These are phyloP conservation scores for Gallinago solitaria DNA, from an alignment of 2,797 vertebrate species.

Conservation along the genomic window DNA sequence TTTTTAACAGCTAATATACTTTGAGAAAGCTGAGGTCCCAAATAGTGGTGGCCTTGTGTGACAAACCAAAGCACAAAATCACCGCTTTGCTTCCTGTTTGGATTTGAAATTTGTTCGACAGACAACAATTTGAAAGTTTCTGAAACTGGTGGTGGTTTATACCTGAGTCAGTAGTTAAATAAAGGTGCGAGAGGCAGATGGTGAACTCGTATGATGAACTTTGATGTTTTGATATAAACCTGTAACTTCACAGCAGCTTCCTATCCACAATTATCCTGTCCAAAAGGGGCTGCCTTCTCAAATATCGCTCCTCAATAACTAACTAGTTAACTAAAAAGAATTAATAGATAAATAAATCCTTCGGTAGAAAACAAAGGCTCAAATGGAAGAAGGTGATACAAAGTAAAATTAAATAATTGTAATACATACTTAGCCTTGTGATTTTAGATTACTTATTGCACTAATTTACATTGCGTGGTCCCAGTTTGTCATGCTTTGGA, in stretches of 20 bases:
- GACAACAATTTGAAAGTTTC: not conserved
- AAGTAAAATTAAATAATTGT: not conserved
- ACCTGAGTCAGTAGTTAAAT: not conserved
- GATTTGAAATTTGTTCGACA: not conserved
- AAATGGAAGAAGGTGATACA: not conserved
- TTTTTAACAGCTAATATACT: constrained; percentile 75
- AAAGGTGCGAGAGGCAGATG: not conserved
- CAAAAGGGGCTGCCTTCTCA: not conserved
- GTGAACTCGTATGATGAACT: not conserved
- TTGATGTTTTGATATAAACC: not conserved
- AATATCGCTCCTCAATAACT: too few species aligned
- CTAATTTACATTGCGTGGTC: not conserved
- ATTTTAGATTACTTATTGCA: not conserved
- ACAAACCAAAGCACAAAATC: not conserved
- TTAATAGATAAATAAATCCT: not conserved
- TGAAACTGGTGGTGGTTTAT: not conserved
- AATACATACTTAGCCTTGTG: not conserved
- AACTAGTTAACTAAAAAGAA: not conserved
- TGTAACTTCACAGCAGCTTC: not conserved
- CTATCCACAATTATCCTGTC: not conserved
- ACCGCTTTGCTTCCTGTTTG: not conserved
- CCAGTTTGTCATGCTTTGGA: not conserved
- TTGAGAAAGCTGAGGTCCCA: not conserved
- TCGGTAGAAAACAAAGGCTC: not conserved
- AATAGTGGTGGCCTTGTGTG: fast-evolving